Conservation (phyloP, 2,888 invertebrate species). For the Exephanes ischioxanthus region DNA sequence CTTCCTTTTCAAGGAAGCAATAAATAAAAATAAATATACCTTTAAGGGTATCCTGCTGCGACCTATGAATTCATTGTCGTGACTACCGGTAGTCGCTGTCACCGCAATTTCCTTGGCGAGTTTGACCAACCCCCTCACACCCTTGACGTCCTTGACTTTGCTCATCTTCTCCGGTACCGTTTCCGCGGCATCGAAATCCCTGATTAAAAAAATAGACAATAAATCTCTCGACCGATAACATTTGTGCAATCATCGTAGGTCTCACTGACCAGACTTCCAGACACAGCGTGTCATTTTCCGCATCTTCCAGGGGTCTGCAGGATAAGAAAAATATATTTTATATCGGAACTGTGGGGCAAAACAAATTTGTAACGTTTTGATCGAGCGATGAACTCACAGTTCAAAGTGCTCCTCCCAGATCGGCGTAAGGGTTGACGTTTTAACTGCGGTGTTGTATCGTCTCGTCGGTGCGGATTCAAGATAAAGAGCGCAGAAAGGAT, state of each 20-base stretch:
- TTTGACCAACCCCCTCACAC: constrained; percentile 93
- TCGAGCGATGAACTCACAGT: constrained; percentile 89
- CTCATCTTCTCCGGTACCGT: constrained; percentile 95
- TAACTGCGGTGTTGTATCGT: constrained; percentile 96
- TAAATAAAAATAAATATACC: constrained; percentile 85
- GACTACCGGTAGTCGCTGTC: constrained; percentile 97
- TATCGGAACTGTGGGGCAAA: not conserved
- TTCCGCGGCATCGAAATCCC: constrained; percentile 97
- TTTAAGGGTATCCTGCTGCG: constrained; percentile 93
- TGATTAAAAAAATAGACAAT: constrained; percentile 73
- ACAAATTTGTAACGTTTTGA: not conserved
- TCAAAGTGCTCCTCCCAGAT: constrained; percentile 99
- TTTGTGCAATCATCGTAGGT: not conserved
- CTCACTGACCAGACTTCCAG: constrained; percentile 92
- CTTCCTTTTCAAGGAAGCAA: too few species aligned
- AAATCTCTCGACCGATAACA: not conserved
- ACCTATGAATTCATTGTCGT: constrained; percentile 98
- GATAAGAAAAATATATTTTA: not conserved
- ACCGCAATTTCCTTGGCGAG: constrained; percentile 96
- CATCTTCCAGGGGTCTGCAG: constrained; percentile 91
- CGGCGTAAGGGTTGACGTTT: constrained; percentile 95
- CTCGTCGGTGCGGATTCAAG: constrained; percentile 91
- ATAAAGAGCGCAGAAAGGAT: constrained; percentile 98
- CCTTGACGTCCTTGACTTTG: constrained; percentile 94
- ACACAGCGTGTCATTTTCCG: constrained; percentile 90